phyloP scores from a whole-genome alignment of 1,140 invertebrate species.

The Parasteatoda tepidariorum region DNA sequence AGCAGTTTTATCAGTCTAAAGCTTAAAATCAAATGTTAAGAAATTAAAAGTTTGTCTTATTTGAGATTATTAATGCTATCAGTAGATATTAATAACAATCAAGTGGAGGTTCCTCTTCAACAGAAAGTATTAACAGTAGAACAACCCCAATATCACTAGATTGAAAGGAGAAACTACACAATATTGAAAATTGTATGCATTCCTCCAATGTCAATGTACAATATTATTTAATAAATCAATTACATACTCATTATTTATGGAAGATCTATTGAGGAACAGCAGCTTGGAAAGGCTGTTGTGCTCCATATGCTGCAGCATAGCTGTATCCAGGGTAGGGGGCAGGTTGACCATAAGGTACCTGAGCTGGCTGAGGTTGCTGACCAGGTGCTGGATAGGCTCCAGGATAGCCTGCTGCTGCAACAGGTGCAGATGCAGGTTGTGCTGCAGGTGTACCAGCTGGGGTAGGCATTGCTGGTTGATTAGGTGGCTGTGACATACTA shows the following conservation, averaged over 20 bases:
- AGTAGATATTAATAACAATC: too few species aligned
- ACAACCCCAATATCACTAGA: too few species aligned
- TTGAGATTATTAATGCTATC: too few species aligned
- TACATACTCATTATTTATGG: neutral
- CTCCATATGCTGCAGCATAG: constrained; percentile 37
- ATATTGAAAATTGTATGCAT: too few species aligned
- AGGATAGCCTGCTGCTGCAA: constrained; percentile 44
- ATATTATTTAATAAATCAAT: too few species aligned
- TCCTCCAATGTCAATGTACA: neutral
- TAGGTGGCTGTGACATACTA: neutral
- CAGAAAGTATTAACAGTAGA: too few species aligned
- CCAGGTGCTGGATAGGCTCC: constrained; percentile 46
- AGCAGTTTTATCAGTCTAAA: too few species aligned
- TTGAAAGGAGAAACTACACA: too few species aligned
- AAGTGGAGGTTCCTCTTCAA: too few species aligned
- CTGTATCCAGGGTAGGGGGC: constrained; percentile 39
- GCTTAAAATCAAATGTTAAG: too few species aligned
- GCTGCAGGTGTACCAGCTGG: neutral
- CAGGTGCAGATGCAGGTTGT: constrained; percentile 27
- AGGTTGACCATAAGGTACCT: constrained; percentile 45
- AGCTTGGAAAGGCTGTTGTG: constrained; percentile 29
- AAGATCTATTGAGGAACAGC: constrained; percentile 27
- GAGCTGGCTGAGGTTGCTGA: constrained; percentile 36
- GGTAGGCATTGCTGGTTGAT: neutral
- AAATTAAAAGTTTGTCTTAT: too few species aligned